Percentiles rank a stretch among this genome's conserved stretches.
Evolutionary conservation across 2,888 invertebrate species (phyloP).

Genomic region (Leucania comma): DNA sequence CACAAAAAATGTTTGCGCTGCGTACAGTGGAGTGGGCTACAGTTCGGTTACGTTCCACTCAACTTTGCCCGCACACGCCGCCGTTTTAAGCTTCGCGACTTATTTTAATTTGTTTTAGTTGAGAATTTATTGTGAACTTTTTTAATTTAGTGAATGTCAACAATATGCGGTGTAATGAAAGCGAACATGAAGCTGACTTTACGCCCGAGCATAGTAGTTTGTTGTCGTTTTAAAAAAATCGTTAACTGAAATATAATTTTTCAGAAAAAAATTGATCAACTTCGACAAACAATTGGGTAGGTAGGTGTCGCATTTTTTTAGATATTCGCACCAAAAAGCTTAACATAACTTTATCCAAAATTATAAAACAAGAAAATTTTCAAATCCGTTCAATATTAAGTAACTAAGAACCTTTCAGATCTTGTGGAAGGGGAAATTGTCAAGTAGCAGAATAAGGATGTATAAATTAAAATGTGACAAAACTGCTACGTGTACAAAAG

Average conservation of each 20-base stretch:
- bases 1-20: slow-evolving; percentile 63
- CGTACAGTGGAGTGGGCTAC: slow-evolving; percentile 56
- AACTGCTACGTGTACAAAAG: too few relatives aligned
- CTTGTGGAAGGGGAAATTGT: too few relatives aligned
- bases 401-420: too few relatives aligned
- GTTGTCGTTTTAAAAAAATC: slow-evolving; percentile 23
- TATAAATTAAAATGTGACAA: too few relatives aligned
- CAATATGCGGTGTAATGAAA: slow-evolving; percentile 34
- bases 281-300: slow-evolving; percentile 14
- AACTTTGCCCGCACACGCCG: slow-evolving; percentile 59
- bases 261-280: slow-evolving; percentile 3
- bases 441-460: too few relatives aligned
- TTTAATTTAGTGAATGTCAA: slow-evolving; percentile 59
- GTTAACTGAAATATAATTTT: slow-evolving; percentile 15
- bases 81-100: slow-evolving; percentile 60
- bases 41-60: slow-evolving; percentile 59
- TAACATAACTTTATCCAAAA: too few relatives aligned
- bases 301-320: too few relatives aligned
- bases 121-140: slow-evolving; percentile 62
- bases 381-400: too few relatives aligned
- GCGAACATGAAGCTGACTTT: slow-evolving; percentile 29
- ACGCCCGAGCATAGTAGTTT: slow-evolving; percentile 28
- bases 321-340: too few relatives aligned
- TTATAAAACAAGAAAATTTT: too few relatives aligned
- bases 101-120: slow-evolving; percentile 67